A percentile compares a stretch with the other conserved stretches of the same genome.
These are phyloP conservation scores for Chloroclystis v-ata DNA, from an alignment of 2,888 invertebrate genomes.

Conservation along the genomic window DNA sequence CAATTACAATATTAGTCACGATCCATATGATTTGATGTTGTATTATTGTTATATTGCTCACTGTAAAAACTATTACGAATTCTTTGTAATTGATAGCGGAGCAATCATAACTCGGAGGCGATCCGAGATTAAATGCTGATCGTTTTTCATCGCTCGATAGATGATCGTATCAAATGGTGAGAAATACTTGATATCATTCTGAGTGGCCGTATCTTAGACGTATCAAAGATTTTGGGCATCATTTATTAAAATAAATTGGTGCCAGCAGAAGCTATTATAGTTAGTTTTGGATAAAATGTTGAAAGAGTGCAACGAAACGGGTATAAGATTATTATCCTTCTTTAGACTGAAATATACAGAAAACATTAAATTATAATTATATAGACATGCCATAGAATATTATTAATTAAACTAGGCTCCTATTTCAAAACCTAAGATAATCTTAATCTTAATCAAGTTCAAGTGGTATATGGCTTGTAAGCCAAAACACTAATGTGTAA, in stretches of 20 bases:
- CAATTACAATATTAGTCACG: constrained; percentile 71
- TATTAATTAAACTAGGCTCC: no score
- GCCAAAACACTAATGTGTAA: no score
- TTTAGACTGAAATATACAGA: no score
- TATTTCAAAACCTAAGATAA: no score
- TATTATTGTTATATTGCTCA: constrained; percentile 41
- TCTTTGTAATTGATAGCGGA: constrained; percentile 50
- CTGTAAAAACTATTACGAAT: constrained; percentile 55
- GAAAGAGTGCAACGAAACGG: not conserved
- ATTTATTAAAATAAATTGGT: constrained; percentile 14
- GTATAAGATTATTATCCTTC: no score
- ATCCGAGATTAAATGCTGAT: constrained; percentile 25
- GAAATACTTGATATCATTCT: constrained; percentile 16
- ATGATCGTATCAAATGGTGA: constrained; percentile 16
- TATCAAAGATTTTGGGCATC: constrained; percentile 3
- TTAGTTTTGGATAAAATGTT: not conserved
- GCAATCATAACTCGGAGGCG: constrained; percentile 24
- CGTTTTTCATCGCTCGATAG: constrained; percentile 22
- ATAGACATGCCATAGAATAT: no score
- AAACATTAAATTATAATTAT: no score
- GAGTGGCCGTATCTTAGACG: constrained; percentile 10
- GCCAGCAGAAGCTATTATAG: not conserved
- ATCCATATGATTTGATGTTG: constrained; percentile 53
- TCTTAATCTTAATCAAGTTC: no score
- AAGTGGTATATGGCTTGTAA: no score